Evolutionary conservation across 2,797 vertebrate genomes (phyloP).

Genomic region (Choloepus didactylus): DNA sequence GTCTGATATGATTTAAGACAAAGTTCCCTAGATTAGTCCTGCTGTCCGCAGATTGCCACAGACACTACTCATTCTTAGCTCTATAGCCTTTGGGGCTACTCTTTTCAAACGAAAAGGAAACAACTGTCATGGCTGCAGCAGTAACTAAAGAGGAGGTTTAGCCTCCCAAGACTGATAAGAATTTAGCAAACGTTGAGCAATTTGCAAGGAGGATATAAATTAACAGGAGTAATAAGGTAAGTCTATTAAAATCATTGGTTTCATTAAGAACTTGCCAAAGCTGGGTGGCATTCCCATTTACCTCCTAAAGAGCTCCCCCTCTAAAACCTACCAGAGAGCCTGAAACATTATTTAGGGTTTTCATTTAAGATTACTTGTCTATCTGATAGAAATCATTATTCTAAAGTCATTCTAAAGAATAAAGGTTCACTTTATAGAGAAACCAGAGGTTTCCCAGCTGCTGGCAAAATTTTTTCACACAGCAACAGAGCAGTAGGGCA

Average conservation of each 20-base stretch:
- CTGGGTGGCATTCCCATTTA: constrained; percentile 71
- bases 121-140: not conserved
- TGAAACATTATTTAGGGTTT: constrained; percentile 64
- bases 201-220: constrained; percentile 69
- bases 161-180: constrained; percentile 48
- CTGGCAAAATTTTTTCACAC: constrained; percentile 38
- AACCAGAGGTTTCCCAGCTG: constrained; percentile 36
- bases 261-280: constrained; percentile 76
- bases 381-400: constrained; percentile 55
- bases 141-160: constrained; percentile 10
- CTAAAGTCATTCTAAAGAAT: constrained; percentile 55
- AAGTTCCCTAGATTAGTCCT: not conserved
- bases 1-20: constrained; percentile 5
- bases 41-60: not conserved
- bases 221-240: constrained; percentile 68
- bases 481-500: not conserved
- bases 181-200: constrained; percentile 64
- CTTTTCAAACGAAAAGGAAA: constrained; percentile 49
- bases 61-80: not conserved
- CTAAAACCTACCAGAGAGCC: constrained; percentile 44
- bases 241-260: constrained; percentile 78
- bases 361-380: constrained; percentile 66
- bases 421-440: constrained; percentile 38
- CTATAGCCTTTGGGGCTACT: not conserved
- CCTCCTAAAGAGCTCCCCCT: constrained; percentile 30